phyloP scores from a whole-genome alignment of 2,888 invertebrate species.

The Euproctis similis region DNA sequence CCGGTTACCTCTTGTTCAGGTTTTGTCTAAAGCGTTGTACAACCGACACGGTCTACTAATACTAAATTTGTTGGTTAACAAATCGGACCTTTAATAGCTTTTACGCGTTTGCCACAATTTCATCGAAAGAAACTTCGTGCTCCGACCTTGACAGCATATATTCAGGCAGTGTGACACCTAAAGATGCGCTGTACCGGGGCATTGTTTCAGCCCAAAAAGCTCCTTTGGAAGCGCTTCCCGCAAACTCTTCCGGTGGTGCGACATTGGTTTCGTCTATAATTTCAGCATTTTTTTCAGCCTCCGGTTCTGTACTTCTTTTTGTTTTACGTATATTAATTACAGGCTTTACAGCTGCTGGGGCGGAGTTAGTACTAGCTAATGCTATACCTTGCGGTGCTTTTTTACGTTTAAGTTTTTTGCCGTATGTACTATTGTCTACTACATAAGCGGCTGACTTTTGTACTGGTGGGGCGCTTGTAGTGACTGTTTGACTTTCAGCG shows the following conservation, averaged over 20 bases:
- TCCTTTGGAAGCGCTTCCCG: conserved; percentile 73
- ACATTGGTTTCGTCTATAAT: conserved; percentile 54
- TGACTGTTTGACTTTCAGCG: conserved; percentile 58
- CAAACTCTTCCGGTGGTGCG: conserved; percentile 69
- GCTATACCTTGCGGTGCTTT: conserved; percentile 42
- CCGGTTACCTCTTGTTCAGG: conserved; percentile 48
- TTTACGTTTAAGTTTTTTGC: conserved; percentile 61
- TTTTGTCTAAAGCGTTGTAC: conserved; percentile 52
- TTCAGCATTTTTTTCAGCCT: conserved; percentile 43
- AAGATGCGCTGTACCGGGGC: conserved; percentile 77
- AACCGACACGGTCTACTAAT: conserved; percentile 67
- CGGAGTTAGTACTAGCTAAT: conserved; percentile 38
- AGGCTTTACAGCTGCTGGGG: conserved; percentile 28
- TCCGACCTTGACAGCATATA: conserved; percentile 82
- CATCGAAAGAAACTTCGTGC: conserved; percentile 81
- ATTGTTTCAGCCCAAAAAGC: conserved; percentile 81
- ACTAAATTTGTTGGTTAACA: conserved; percentile 51
- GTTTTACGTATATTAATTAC: conserved; percentile 29
- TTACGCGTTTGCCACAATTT: conserved; percentile 64
- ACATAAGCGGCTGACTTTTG: conserved; percentile 59
- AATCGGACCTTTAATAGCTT: conserved; percentile 32
- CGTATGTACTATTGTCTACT: conserved; percentile 48
- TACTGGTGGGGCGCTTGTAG: conserved; percentile 47
- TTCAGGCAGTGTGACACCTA: conserved; percentile 79
- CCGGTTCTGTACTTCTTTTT: conserved; percentile 52